These are phyloP conservation scores for Peromyscus californicus DNA, from an alignment of 2,113 vertebrate genomes.

Conservation along the genomic window DNA sequence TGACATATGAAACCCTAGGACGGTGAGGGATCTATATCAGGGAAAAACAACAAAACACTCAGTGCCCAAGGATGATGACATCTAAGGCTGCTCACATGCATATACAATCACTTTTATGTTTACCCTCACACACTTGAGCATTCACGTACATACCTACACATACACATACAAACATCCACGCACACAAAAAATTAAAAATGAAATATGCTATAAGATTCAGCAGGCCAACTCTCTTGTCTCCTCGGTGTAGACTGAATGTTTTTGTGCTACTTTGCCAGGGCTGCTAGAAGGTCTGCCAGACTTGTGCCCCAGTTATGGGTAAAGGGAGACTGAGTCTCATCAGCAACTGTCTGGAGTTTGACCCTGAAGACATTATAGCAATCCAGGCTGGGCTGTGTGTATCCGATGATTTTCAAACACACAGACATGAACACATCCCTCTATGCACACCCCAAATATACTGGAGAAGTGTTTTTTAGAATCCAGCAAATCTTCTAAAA, in stretches of 20 bases:
- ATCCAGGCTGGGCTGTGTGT: neutral
- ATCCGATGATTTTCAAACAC: neutral
- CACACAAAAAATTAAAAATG: neutral
- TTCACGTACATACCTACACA: neutral
- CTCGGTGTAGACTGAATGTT: neutral
- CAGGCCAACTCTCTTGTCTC: neutral
- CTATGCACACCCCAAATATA: neutral
- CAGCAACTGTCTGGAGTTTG: neutral
- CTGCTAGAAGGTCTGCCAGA: neutral
- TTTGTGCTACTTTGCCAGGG: conserved; percentile 26
- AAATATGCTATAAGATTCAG: neutral
- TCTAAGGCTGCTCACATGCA: neutral
- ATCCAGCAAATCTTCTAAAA: conserved; percentile 22
- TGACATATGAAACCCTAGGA: neutral
- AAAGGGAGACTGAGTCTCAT: neutral
- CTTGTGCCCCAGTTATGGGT: neutral
- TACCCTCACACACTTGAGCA: neutral
- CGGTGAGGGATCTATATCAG: neutral
- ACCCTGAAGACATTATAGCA: neutral
- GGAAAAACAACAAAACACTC: neutral
- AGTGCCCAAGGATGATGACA: neutral
- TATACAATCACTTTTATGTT: neutral
- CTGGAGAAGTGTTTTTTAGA: neutral
- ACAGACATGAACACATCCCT: neutral
- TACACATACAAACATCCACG: neutral